phyloP scores from a whole-genome alignment of 2,113 vertebrate species.

The Xenopus tropicalis region UCB_Xtro_10.0 CM004447.2:13057501-13058000 shows the following conservation, averaged over 20 bases:
- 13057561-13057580: conserved; percentile 99
- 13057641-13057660: conserved; percentile 84
- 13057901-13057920: not conserved
- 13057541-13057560: conserved; percentile 98
- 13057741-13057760: conserved; percentile 63
- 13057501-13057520: conserved; percentile 95
- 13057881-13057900: conserved; percentile 39
- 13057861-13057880: conserved; percentile 44
- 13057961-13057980: no score
- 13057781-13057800: conserved; percentile 60
- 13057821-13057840: conserved; percentile 60
- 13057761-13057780: conserved; percentile 67
- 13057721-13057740: conserved; percentile 44
- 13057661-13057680: conserved; percentile 72
- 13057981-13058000: no score
- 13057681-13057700: conserved; percentile 67
- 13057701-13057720: conserved; percentile 53
- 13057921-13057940: not conserved
- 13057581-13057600: conserved; percentile 94
- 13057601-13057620: conserved; percentile 95
- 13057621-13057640: conserved; percentile 90
- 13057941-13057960: not conserved
- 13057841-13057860: conserved; percentile 56
- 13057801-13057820: conserved; percentile 59
- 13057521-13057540: conserved; percentile 95